Percentiles rank a stretch among this genome's conserved stretches.
These are phyloP conservation scores for Lepeophtheirus nordmannii DNA, from an alignment of 2,888 invertebrate genomes.

Conservation along the genomic window DNA sequence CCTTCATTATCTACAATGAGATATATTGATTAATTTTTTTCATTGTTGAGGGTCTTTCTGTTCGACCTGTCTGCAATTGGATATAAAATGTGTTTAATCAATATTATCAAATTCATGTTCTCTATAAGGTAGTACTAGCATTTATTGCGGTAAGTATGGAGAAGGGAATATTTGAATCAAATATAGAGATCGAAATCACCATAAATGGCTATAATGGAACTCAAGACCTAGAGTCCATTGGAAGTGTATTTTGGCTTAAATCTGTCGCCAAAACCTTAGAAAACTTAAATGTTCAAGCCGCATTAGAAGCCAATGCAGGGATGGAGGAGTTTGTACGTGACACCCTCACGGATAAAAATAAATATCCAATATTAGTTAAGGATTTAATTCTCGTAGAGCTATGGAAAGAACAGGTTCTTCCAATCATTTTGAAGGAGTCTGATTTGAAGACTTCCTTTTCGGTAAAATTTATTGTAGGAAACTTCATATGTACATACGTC, in stretches of 20 bases:
- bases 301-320: slow-evolving; percentile 9
- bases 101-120: background rate
- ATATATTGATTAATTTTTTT: background rate
- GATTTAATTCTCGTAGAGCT: slow-evolving; percentile 5
- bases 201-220: background rate
- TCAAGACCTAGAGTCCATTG: slow-evolving; percentile 3
- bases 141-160: background rate
- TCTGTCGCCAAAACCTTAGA: slow-evolving; percentile 2
- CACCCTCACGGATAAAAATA: background rate
- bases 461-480: background rate
- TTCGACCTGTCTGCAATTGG: background rate
- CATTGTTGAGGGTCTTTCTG: background rate
- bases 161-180: background rate
- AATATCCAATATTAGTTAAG: background rate
- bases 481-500: too few species aligned
- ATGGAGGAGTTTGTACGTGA: slow-evolving; percentile 11
- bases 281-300: slow-evolving; percentile 18
- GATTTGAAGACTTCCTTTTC: background rate
- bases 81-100: background rate
- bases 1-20: background rate
- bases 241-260: slow-evolving; percentile 2
- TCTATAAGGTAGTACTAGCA: too few species aligned
- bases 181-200: background rate
- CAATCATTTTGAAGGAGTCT: background rate
- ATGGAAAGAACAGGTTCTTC: slow-evolving; percentile 6